Percentiles rank a stretch among this genome's conserved stretches.
These are phyloP conservation scores for Apus apus DNA, from an alignment of 2,113 vertebrate genomes.

Conservation along the genomic window DNA sequence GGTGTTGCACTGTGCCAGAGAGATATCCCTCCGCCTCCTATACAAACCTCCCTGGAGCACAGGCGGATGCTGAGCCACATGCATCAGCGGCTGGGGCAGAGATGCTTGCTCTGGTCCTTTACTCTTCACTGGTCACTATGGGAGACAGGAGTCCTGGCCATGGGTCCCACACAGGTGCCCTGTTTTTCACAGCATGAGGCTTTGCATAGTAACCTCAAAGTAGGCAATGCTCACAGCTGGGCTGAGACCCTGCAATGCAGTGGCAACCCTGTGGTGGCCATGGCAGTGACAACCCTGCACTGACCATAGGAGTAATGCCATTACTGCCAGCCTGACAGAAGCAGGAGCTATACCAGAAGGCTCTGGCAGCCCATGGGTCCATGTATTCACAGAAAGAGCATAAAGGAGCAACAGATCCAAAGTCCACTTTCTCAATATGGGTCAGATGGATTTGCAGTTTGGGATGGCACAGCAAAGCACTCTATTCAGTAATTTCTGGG, in stretches of 20 bases:
- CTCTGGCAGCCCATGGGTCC: background rate
- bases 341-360: background rate
- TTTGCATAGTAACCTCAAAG: background rate
- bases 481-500: background rate
- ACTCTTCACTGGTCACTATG: background rate
- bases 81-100: rapidly evolving
- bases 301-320: background rate
- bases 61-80: background rate
- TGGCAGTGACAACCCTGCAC: rapidly evolving
- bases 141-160: rapidly evolving
- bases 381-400: background rate
- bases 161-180: background rate
- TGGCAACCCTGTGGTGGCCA: rapidly evolving
- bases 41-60: background rate
- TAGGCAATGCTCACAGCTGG: background rate
- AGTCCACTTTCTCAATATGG: background rate
- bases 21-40: background rate
- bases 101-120: background rate
- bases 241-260: background rate
- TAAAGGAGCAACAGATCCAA: background rate
- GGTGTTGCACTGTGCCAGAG: background rate
- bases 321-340: background rate
- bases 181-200: background rate
- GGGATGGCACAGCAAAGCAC: background rate
- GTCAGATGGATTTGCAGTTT: background rate